Evolutionary conservation across 2,888 invertebrate genomes (phyloP).

Genomic region (Xestia c-nigrum): DNA sequence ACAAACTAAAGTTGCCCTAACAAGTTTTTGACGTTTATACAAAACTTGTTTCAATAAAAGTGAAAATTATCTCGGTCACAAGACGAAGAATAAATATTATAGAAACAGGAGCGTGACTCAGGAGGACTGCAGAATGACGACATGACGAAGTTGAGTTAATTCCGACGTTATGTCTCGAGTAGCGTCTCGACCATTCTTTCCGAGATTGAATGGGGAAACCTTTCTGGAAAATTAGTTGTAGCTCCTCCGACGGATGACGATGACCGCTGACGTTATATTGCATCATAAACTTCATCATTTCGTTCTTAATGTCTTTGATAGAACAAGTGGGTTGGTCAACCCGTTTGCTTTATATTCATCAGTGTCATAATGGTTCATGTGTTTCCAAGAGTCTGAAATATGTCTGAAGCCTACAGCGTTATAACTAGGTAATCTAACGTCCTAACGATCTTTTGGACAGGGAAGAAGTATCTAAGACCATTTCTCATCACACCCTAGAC

Average conservation of each 20-base stretch:
- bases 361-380: background rate
- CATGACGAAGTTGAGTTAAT: slow-evolving; percentile 12
- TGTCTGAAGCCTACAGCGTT: background rate
- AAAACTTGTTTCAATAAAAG: slow-evolving; percentile 62
- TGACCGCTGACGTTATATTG: background rate
- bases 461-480: background rate
- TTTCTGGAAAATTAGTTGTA: slow-evolving; percentile 3
- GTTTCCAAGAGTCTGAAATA: background rate
- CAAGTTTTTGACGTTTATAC: slow-evolving; percentile 46
- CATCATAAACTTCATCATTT: background rate
- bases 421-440: background rate
- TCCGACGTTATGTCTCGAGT: slow-evolving; percentile 13
- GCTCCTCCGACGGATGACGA: slow-evolving; percentile 3
- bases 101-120: slow-evolving; percentile 44
- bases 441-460: background rate
- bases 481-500: background rate
- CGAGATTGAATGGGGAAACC: background rate
- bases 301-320: background rate
- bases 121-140: slow-evolving; percentile 26
- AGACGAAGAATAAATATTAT: slow-evolving; percentile 66
- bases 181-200: slow-evolving; percentile 2
- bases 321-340: background rate
- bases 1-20: slow-evolving; percentile 66
- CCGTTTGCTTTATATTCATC: background rate
- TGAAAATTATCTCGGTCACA: slow-evolving; percentile 72